These are phyloP conservation scores for Latheticus oryzae DNA, from an alignment of 2,888 invertebrate species.

Conservation along the genomic window DNA sequence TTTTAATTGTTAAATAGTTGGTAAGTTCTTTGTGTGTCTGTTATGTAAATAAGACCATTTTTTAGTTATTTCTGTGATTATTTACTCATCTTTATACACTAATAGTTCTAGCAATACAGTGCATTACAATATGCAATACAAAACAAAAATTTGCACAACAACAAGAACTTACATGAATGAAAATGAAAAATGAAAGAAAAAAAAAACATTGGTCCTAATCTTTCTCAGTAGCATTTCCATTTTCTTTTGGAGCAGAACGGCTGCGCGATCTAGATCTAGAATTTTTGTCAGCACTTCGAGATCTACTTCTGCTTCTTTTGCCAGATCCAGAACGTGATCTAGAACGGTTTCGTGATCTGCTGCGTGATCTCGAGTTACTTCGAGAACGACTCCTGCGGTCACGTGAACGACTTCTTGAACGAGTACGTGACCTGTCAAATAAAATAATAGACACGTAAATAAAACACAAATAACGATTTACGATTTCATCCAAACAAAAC, in stretches of 20 bases:
- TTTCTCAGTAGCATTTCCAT: conserved; percentile 59
- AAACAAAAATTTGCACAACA: conserved; percentile 36
- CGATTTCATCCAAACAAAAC: conserved; percentile 29
- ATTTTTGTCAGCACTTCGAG: conserved; percentile 59
- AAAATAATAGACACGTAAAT: too few relatives aligned
- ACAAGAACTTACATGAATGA: conserved; percentile 29
- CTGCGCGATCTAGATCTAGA: conserved; percentile 59
- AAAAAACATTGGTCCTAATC: conserved; percentile 41
- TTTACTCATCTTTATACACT: conserved; percentile 30
- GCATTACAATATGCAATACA: conserved; percentile 22
- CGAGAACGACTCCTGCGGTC: conserved; percentile 63
- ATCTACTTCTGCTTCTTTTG: conserved; percentile 58
- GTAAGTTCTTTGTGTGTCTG: conserved; percentile 14
- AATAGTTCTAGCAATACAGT: conserved; percentile 38
- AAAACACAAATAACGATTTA: not conserved
- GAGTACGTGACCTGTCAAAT: conserved; percentile 54
- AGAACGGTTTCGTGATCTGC: conserved; percentile 63
- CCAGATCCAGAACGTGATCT: conserved; percentile 58
- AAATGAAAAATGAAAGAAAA: conserved; percentile 16
- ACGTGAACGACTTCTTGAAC: conserved; percentile 64
- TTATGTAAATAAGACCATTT: conserved; percentile 21
- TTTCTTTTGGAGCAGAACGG: conserved; percentile 62
- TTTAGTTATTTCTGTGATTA: conserved; percentile 20
- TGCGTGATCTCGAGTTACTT: conserved; percentile 63
- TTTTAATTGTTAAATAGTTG: conserved; percentile 30